phyloP scores from a whole-genome alignment of 1,140 invertebrate genomes.

The Pseudomyrmex dendroicus region DNA sequence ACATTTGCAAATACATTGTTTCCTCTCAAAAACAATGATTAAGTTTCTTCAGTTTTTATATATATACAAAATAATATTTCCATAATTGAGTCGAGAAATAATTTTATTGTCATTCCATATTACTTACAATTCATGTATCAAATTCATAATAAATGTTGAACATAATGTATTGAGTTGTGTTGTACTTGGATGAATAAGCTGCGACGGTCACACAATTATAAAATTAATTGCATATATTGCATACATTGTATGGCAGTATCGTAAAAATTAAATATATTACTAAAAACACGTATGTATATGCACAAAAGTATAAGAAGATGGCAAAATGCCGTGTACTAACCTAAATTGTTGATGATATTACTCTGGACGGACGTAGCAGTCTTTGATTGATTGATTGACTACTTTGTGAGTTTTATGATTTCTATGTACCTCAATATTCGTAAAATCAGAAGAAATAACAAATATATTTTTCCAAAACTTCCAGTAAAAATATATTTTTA shows the following conservation, averaged over 20 bases:
- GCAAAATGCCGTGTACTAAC: slow-evolving; percentile 47
- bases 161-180: slow-evolving; percentile 19
- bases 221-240: neutral
- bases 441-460: slow-evolving; percentile 53
- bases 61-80: neutral
- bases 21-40: neutral
- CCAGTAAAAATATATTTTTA: slow-evolving; percentile 69
- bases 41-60: neutral
- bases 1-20: neutral
- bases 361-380: slow-evolving; percentile 70
- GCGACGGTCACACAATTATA: neutral
- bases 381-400: slow-evolving; percentile 36
- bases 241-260: slow-evolving; percentile 1
- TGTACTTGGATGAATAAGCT: slow-evolving; percentile 29
- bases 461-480: slow-evolving; percentile 35
- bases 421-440: neutral
- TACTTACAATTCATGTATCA: slow-evolving; percentile 9
- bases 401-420: no score
- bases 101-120: slow-evolving; percentile 37
- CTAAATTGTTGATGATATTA: slow-evolving; percentile 48
- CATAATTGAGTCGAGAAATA: neutral
- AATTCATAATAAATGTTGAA: slow-evolving; percentile 29
- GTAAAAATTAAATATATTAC: slow-evolving; percentile 19
- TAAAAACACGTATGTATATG: slow-evolving; percentile 15
- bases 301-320: slow-evolving; percentile 63